Percentiles rank a stretch among this genome's conserved stretches.
phyloP scores from a whole-genome alignment of 2,888 invertebrate species.

The Lepas anatifera region DNA sequence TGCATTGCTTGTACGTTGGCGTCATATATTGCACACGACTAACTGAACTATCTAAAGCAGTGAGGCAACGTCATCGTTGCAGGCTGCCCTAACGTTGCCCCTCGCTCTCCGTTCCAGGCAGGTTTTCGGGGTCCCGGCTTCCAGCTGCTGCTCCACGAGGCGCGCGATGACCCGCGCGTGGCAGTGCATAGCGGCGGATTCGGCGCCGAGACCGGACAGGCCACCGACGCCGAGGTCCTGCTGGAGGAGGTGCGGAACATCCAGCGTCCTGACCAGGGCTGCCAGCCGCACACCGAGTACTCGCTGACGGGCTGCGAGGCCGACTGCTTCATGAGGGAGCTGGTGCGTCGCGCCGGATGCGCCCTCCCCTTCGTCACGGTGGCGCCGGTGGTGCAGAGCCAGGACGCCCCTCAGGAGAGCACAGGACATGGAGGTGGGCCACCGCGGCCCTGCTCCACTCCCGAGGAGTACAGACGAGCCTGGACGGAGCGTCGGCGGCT shows the following conservation, averaged over 20 bases:
- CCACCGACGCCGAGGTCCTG: neutral
- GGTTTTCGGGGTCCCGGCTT: neutral
- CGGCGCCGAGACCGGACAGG: neutral
- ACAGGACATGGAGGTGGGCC: too few relatives aligned
- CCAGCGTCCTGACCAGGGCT: neutral
- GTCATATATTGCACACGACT: too few relatives aligned
- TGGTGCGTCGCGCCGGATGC: neutral
- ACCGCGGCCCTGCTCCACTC: neutral
- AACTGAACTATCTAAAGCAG: too few relatives aligned
- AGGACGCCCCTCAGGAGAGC: too few relatives aligned
- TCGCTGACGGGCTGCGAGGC: neutral
- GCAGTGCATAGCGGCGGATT: neutral
- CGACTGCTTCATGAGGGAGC: neutral
- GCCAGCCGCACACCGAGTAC: neutral
- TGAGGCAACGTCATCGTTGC: too few relatives aligned
- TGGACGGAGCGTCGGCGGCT: neutral
- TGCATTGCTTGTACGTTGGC: too few relatives aligned
- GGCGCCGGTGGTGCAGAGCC: too few relatives aligned
- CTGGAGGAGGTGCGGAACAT: constrained; percentile 1
- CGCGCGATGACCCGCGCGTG: constrained; percentile 4
- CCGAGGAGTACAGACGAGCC: neutral
- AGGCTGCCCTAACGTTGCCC: too few relatives aligned
- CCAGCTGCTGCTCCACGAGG: constrained; percentile 3
- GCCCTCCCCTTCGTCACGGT: neutral
- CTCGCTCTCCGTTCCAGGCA: too few relatives aligned